These are phyloP conservation scores for Bruchidius siliquastri DNA, from an alignment of 2,888 invertebrate genomes.

Conservation along the genomic window DNA sequence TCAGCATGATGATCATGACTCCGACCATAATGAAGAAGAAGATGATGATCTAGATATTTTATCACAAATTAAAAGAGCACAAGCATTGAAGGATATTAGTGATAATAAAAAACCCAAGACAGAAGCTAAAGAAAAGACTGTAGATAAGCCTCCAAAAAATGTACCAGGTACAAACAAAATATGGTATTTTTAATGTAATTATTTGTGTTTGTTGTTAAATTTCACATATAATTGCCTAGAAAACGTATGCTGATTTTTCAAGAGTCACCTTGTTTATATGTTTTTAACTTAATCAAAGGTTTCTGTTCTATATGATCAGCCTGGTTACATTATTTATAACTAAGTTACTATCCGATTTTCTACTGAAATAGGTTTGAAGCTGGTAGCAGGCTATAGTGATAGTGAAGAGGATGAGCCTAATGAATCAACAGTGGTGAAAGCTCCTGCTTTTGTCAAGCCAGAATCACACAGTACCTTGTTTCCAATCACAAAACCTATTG, in stretches of 20 bases:
- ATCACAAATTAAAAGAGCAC: constrained; percentile 44
- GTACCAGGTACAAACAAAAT: background rate
- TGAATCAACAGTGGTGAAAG: constrained; percentile 7
- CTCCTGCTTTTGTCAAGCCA: constrained; percentile 4
- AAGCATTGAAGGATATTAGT: constrained; percentile 45
- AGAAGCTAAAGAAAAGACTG: constrained; percentile 21
- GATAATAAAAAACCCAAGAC: constrained; percentile 40
- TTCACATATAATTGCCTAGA: too few species aligned
- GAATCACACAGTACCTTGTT: constrained; percentile 46
- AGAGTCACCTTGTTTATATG: too few species aligned
- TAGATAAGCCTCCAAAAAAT: constrained; percentile 23
- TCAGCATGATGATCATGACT: background rate
- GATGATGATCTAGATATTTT: constrained; percentile 45
- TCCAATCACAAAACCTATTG: constrained; percentile 46
- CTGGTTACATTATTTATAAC: too few species aligned
- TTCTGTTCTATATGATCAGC: too few species aligned
- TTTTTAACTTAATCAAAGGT: too few species aligned
- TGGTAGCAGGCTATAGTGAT: constrained; percentile 55
- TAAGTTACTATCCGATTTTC: too few species aligned
- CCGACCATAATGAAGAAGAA: constrained; percentile 15
- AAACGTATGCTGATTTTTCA: too few species aligned
- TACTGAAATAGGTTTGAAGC: constrained; percentile 1
- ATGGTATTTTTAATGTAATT: too few species aligned
- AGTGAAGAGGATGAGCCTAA: constrained; percentile 46
- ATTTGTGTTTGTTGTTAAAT: too few species aligned